Evolutionary conservation across 2,888 invertebrate genomes (phyloP).

Genomic region (Chorisops tibialis): DNA sequence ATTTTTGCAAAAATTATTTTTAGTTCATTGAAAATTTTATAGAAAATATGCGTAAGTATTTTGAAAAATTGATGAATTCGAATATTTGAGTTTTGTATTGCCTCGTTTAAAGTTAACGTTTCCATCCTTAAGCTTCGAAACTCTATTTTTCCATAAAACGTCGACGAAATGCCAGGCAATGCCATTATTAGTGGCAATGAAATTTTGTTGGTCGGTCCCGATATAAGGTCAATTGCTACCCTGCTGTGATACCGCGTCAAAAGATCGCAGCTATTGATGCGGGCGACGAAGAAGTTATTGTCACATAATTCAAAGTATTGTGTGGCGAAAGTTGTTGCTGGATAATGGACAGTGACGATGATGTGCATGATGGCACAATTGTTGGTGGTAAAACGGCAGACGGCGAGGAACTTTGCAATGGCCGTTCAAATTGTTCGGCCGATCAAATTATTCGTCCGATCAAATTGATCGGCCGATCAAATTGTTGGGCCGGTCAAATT

Average conservation of each 20-base stretch:
- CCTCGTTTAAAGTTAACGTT: no score
- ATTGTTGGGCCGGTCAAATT: no score
- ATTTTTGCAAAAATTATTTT: background rate
- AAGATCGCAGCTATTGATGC: background rate
- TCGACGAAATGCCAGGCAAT: no score
- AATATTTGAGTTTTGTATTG: no score
- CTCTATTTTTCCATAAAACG: no score
- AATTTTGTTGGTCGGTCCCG: no score
- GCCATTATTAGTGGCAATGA: no score
- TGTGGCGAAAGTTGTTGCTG: background rate
- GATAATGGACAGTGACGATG: slow-evolving; percentile 3
- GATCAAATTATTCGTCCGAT: no score
- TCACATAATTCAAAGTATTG: background rate
- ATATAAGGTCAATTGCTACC: no score
- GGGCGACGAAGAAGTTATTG: background rate
- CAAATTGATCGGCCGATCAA: no score
- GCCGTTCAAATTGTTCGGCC: background rate
- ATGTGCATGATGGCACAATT: background rate
- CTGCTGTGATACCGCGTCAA: background rate
- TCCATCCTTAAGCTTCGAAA: no score
- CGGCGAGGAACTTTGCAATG: slow-evolving; percentile 2
- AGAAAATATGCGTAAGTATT: slow-evolving; percentile 11
- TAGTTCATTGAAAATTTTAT: background rate
- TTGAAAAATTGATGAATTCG: no score
- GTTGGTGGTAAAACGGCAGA: background rate